phyloP scores from a whole-genome alignment of 2,888 invertebrate genomes.

The Sminthurides aquaticus region DNA sequence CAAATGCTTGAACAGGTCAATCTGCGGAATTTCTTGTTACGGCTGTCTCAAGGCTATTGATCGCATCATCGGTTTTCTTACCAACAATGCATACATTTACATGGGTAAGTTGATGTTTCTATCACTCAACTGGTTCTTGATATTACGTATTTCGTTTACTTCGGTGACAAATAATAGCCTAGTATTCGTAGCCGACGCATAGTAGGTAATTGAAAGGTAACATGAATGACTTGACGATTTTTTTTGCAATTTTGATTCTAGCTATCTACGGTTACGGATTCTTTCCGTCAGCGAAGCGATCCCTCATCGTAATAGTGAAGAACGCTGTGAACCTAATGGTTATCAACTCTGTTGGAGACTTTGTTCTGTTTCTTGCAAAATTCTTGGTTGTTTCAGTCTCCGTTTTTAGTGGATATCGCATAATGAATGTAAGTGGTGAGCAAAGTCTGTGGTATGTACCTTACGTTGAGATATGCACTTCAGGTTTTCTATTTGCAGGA shows the following conservation, averaged over 20 bases:
- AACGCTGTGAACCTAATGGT: constrained; percentile 61
- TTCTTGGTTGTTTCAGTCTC: constrained; percentile 58
- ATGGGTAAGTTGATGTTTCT: constrained; percentile 55
- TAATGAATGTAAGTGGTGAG: constrained; percentile 45
- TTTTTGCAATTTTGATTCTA: too few relatives aligned
- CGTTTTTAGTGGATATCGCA: constrained; percentile 55
- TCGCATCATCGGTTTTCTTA: constrained; percentile 58
- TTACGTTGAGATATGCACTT: too few relatives aligned
- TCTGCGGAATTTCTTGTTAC: constrained; percentile 53
- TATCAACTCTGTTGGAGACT: constrained; percentile 66
- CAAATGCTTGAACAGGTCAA: constrained; percentile 50
- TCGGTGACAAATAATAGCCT: too few relatives aligned
- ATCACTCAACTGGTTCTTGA: too few relatives aligned
- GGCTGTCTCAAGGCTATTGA: constrained; percentile 63
- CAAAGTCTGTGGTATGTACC: too few relatives aligned
- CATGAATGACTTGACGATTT: too few relatives aligned
- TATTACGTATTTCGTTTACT: too few relatives aligned
- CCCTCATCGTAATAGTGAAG: constrained; percentile 55
- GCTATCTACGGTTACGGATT: constrained; percentile 62
- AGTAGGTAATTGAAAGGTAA: too few relatives aligned
- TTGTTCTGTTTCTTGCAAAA: constrained; percentile 62
- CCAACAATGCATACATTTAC: constrained; percentile 64
- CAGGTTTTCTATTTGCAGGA: background rate
- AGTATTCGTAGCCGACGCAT: too few relatives aligned
- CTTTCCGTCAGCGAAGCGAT: constrained; percentile 57